These are phyloP conservation scores for Diabrotica undecimpunctata DNA, from an alignment of 1,140 invertebrate species.

Conservation along the genomic window DNA sequence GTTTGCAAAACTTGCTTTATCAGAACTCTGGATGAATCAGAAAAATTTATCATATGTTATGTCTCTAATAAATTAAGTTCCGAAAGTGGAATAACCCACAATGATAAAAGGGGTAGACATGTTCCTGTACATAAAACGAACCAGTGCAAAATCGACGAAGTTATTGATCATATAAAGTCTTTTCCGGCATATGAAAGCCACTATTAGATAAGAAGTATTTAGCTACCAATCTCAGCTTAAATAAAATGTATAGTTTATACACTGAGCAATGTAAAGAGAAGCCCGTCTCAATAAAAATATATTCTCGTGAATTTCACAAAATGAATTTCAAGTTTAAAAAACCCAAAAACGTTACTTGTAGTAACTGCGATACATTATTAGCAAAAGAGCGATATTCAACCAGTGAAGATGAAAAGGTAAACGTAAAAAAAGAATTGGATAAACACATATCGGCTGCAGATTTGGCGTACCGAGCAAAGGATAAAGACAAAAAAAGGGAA, in stretches of 20 bases:
- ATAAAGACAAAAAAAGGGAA: neutral
- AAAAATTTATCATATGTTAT: too few relatives aligned
- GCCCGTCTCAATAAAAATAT: too few relatives aligned
- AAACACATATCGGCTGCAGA: neutral
- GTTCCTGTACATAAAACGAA: neutral
- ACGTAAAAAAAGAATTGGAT: neutral
- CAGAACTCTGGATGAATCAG: too few relatives aligned
- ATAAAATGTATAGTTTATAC: neutral
- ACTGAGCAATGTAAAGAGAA: neutral
- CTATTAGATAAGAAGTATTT: neutral
- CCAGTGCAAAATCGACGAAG: neutral
- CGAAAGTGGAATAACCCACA: neutral
- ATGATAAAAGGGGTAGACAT: neutral
- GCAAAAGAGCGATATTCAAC: neutral
- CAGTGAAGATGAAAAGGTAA: neutral
- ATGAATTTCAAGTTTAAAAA: neutral
- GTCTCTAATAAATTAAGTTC: neutral
- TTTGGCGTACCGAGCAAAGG: neutral
- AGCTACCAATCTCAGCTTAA: neutral
- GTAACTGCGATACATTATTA: neutral
- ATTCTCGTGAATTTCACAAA: constrained; percentile 1
- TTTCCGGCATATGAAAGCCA: neutral
- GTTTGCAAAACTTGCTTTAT: too few relatives aligned
- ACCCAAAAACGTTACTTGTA: neutral
- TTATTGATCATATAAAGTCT: neutral